These are phyloP conservation scores for Brachionus plicatilis DNA, from an alignment of 1,140 invertebrate species.

Conservation along the genomic window DNA sequence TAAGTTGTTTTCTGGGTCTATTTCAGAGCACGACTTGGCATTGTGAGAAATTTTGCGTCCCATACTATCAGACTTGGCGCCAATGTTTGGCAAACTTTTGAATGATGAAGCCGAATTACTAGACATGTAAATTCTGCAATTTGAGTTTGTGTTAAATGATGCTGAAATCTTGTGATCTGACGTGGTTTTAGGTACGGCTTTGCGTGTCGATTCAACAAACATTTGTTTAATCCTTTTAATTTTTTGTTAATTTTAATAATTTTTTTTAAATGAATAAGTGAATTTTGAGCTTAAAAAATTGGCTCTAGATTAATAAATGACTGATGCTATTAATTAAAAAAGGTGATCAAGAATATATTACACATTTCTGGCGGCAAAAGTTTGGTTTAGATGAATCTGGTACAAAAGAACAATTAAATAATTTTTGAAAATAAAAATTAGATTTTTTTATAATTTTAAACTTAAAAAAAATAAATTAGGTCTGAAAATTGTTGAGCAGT, in stretches of 20 bases:
- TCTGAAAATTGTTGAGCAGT: no score
- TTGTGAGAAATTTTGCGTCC: background rate
- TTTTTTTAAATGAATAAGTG: background rate
- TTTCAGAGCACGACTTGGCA: background rate
- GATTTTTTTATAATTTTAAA: no score
- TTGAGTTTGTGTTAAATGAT: constrained; percentile 4
- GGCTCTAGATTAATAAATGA: no score
- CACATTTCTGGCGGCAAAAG: no score
- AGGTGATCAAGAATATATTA: no score
- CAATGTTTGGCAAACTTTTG: background rate
- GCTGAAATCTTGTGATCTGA: background rate
- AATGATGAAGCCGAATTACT: background rate
- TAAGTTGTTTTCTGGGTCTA: background rate
- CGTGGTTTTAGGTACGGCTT: background rate
- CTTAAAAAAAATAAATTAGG: no score
- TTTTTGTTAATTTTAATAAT: background rate
- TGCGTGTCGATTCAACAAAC: background rate
- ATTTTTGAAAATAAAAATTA: no score
- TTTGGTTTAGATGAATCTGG: no score
- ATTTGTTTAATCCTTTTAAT: constrained; percentile 11
- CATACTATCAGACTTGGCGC: background rate
- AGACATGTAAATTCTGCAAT: constrained; percentile 6
- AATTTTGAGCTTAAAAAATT: no score
- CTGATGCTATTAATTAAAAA: background rate
- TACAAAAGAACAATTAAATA: no score